Evolutionary conservation across 2,888 invertebrate species (phyloP).

Genomic region (Microctonus aethiopoides): DNA sequence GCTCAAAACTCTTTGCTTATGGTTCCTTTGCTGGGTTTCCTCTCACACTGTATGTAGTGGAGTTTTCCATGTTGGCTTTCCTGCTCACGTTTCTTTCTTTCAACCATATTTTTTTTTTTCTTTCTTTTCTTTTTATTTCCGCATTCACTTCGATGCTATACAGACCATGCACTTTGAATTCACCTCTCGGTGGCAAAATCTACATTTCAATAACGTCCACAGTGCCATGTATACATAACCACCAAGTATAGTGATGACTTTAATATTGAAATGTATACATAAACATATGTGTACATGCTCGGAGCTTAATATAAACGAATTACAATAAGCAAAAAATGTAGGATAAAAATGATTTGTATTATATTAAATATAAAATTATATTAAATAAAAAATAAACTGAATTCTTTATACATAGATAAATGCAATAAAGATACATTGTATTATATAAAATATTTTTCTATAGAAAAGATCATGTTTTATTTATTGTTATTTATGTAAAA

Average conservation of each 20-base stretch:
- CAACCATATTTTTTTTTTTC: conserved; percentile 9
- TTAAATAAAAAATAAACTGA: no score
- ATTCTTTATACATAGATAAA: no score
- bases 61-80: conserved; percentile 3
- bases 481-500: no score
- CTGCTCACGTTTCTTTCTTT: conserved; percentile 18
- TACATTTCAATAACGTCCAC: conserved; percentile 46
- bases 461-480: no score
- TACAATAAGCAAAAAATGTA: no score
- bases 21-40: neutral
- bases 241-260: neutral
- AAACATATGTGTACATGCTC: neutral
- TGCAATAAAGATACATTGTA: no score
- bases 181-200: conserved; percentile 39
- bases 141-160: conserved; percentile 16
- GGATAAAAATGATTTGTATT: no score
- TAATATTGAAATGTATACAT: no score
- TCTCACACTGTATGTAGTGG: neutral
- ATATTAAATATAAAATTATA: no score
- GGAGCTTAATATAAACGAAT: no score
- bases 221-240: conserved; percentile 15
- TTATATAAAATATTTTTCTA: no score
- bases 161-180: conserved; percentile 40
- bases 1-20: conserved; percentile 8
- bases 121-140: neutral